Percentiles rank a stretch among this genome's conserved stretches.
Conservation (phyloP, 2,888 invertebrate genomes). For the Meiosimyza platycephala region DNA sequence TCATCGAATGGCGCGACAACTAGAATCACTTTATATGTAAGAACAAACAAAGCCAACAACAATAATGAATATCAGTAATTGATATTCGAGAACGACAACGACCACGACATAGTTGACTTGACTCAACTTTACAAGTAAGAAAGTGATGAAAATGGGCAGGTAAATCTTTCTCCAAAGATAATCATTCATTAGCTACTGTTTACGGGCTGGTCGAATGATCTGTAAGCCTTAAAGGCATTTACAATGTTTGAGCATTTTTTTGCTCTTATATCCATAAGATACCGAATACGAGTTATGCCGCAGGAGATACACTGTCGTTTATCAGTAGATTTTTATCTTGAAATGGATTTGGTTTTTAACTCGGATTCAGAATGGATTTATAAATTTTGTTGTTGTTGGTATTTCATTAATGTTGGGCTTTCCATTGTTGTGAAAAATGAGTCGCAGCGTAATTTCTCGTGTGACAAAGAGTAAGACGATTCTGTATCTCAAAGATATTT, state of each 20-base stretch:
- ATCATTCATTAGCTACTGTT: constrained; percentile 21
- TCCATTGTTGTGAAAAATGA: constrained; percentile 25
- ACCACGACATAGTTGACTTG: not conserved
- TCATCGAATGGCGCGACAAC: too few relatives aligned
- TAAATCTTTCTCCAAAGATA: constrained; percentile 20
- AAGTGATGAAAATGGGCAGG: constrained; percentile 25
- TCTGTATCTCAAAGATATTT: not conserved
- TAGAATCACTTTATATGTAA: too few relatives aligned
- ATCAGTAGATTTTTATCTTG: constrained; percentile 13
- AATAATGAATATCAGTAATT: too few relatives aligned
- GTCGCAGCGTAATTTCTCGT: not conserved
- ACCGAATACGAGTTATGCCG: not conserved
- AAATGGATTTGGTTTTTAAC: constrained; percentile 8
- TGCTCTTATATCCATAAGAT: not conserved
- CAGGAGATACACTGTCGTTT: constrained; percentile 1
- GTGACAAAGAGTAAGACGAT: constrained; percentile 11
- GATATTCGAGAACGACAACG: too few relatives aligned
- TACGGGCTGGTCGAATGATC: not conserved
- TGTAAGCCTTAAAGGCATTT: not conserved
- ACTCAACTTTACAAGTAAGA: not conserved
- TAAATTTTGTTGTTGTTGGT: not conserved
- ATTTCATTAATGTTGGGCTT: constrained; percentile 26
- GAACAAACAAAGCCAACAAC: too few relatives aligned
- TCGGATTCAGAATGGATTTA: not conserved
- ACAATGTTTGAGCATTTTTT: too few relatives aligned